Conservation (phyloP, 2,113 vertebrate species). For the Pluvialis apricaria region DNA sequence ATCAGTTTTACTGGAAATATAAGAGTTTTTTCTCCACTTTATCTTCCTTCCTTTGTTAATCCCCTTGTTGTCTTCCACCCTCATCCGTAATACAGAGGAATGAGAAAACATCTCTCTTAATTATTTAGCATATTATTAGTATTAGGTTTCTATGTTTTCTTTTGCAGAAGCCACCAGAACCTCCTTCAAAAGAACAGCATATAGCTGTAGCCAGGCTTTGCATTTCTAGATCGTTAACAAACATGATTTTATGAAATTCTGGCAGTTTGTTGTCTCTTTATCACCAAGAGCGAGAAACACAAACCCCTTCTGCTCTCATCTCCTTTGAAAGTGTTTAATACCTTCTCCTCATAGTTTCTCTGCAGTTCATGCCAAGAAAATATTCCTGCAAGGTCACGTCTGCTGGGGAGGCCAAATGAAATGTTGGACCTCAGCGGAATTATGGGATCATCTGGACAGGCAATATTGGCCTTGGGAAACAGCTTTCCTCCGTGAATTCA, state of each 20-base stretch:
- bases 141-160: not conserved
- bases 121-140: slow-evolving; percentile 23
- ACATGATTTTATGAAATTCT: not conserved
- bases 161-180: not conserved
- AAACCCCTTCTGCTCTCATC: not conserved
- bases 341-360: not conserved
- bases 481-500: not conserved
- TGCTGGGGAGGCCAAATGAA: slow-evolving; percentile 29
- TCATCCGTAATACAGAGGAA: not conserved
- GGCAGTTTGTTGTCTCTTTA: not conserved
- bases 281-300: not conserved
- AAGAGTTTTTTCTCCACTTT: not conserved
- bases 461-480: slow-evolving; percentile 27
- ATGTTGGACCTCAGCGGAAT: slow-evolving; percentile 1
- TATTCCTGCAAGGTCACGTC: slow-evolving; percentile 34
- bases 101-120: not conserved
- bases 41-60: not conserved
- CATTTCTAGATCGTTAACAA: slow-evolving; percentile 30
- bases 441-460: slow-evolving; percentile 35
- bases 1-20: not conserved
- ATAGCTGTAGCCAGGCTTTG: not conserved
- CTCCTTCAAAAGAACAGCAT: slow-evolving; percentile 4
- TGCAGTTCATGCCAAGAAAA: not conserved
- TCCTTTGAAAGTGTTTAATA: slow-evolving; percentile 15
- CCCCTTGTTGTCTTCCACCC: not conserved